Evolutionary conservation across 2,888 invertebrate species (phyloP).

Genomic region (Zelleria hepariella): DNA sequence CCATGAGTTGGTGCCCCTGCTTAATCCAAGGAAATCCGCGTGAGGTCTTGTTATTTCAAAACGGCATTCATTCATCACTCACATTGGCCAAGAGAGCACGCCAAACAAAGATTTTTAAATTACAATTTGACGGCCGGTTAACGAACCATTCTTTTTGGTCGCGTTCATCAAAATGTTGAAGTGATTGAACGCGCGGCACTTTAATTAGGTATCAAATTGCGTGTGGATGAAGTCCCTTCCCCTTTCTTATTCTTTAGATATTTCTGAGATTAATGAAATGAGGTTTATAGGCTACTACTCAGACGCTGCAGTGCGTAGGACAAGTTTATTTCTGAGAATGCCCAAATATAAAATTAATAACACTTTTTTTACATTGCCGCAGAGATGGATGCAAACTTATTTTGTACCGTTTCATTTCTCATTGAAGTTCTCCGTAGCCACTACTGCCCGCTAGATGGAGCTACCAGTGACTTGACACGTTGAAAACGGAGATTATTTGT

Average conservation of each 20-base stretch:
- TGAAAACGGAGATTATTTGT: too few species aligned
- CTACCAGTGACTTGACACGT: slow-evolving; percentile 49
- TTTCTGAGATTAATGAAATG: too few species aligned
- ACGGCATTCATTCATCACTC: background rate
- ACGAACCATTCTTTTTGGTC: background rate
- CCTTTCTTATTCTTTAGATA: background rate
- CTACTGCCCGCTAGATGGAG: slow-evolving; percentile 53
- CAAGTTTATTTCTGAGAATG: too few species aligned
- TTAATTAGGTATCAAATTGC: background rate
- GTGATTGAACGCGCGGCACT: background rate
- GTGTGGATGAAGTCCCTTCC: background rate
- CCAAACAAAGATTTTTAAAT: background rate
- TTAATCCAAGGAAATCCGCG: too few species aligned
- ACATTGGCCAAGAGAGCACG: too few species aligned
- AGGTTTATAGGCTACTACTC: too few species aligned
- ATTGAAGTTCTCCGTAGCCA: slow-evolving; percentile 11
- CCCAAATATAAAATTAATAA: too few species aligned
- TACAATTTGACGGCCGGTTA: background rate
- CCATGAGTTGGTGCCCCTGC: too few species aligned
- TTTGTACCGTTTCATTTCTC: background rate
- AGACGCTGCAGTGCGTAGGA: too few species aligned
- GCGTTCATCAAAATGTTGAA: background rate
- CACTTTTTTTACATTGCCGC: too few species aligned
- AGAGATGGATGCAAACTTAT: too few species aligned
- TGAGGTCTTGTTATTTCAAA: too few species aligned